A percentile compares a stretch with the other conserved stretches of the same genome.
Evolutionary conservation across 2,113 vertebrate species (phyloP).

Genomic region (Orthonyx spaldingii): DNA sequence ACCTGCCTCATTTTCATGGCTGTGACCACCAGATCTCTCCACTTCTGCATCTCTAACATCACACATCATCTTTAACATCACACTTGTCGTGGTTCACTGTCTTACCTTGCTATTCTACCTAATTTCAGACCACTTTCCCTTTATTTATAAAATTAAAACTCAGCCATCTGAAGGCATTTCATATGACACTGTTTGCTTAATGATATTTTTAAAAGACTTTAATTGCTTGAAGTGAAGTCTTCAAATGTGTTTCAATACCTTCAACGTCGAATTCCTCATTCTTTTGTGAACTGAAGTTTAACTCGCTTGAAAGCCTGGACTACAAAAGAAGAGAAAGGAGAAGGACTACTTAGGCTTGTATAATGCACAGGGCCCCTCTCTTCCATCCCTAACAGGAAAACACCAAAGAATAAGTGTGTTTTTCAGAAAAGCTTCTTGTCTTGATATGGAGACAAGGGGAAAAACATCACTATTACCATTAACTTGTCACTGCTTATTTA

Average conservation of each 20-base stretch:
- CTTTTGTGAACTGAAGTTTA: not conserved
- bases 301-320: not conserved
- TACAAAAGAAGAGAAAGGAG: not conserved
- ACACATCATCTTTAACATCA: not conserved
- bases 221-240: not conserved
- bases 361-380: not conserved
- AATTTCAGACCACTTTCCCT: not conserved
- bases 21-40: not conserved
- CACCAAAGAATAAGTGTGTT: not conserved
- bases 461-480: not conserved
- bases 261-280: not conserved
- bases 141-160: not conserved
- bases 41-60: not conserved
- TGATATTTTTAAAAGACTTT: not conserved
- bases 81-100: not conserved
- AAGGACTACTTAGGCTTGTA: not conserved
- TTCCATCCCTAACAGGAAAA: not conserved
- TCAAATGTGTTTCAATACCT: not conserved
- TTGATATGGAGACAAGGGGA: not conserved
- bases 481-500: conserved; percentile 7
- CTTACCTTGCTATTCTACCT: not conserved
- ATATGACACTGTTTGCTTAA: not conserved
- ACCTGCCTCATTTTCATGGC: not conserved
- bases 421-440: not conserved
- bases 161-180: not conserved